Evolutionary conservation across 2,888 invertebrate genomes (phyloP).

Genomic region (Agrotis clavis): DNA sequence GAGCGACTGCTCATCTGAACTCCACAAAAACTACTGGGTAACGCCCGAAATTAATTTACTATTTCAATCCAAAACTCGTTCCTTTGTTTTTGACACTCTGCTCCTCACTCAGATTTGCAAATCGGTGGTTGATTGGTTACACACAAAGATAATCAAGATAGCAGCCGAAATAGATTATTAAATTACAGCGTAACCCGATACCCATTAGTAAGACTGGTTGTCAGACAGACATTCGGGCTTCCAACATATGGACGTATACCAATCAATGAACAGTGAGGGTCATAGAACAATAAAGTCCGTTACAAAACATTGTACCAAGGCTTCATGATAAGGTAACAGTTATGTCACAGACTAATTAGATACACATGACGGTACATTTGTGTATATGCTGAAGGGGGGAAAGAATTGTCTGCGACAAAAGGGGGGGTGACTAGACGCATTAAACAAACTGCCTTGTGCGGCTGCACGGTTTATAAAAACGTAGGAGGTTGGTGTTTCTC

Average conservation of each 20-base stretch:
- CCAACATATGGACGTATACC: neutral
- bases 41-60: too few relatives aligned
- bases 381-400: constrained; percentile 21
- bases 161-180: too few relatives aligned
- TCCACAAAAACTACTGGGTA: neutral
- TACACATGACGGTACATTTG: constrained; percentile 9
- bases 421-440: constrained; percentile 75
- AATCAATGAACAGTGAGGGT: neutral
- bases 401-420: constrained; percentile 50
- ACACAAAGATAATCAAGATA: too few relatives aligned
- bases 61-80: too few relatives aligned
- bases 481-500: constrained; percentile 32
- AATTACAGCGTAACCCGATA: neutral
- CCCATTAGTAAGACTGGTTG: neutral
- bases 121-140: too few relatives aligned
- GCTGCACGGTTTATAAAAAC: constrained; percentile 45
- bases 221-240: neutral
- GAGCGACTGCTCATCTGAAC: neutral
- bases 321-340: constrained; percentile 50
- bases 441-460: constrained; percentile 62
- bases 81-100: too few relatives aligned
- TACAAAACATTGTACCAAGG: constrained; percentile 23
- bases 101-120: too few relatives aligned
- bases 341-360: constrained; percentile 59
- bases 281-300: constrained; percentile 28